phyloP scores from a whole-genome alignment of 2,888 invertebrate species.

The Harpalus rubripes region DNA sequence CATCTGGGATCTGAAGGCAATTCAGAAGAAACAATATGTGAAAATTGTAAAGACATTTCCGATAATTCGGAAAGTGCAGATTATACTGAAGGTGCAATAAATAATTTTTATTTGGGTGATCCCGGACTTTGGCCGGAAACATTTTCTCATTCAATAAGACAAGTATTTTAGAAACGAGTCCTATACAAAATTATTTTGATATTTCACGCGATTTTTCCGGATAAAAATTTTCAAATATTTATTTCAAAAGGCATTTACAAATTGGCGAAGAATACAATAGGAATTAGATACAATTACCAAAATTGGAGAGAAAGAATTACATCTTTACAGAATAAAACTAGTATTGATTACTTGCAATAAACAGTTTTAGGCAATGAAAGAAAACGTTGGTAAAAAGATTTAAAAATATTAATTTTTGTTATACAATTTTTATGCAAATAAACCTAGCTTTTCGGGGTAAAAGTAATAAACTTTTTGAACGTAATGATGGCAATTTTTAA shows the following conservation, averaged over 20 bases:
- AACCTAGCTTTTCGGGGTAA: conserved; percentile 66
- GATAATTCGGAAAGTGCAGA: neutral
- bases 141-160: neutral
- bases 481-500: conserved; percentile 69
- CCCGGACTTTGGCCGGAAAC: conserved; percentile 18
- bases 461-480: conserved; percentile 64
- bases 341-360: conserved; percentile 67
- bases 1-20: too few relatives aligned
- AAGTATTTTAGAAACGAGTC: neutral
- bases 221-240: neutral
- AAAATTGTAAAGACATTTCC: too few relatives aligned
- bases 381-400: conserved; percentile 68
- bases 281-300: conserved; percentile 19
- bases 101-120: neutral
- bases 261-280: conserved; percentile 3
- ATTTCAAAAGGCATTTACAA: neutral
- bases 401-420: conserved; percentile 68
- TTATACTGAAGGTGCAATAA: neutral
- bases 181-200: neutral
- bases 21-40: too few relatives aligned
- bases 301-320: conserved; percentile 47
- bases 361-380: conserved; percentile 68
- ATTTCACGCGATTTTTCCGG: neutral
- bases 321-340: conserved; percentile 67
- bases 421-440: conserved; percentile 68